Evolutionary conservation across 1,140 invertebrate species (phyloP), one percentile per base, ranked within the genome.

Genomic region (Ectropis grisescens): DNA sequence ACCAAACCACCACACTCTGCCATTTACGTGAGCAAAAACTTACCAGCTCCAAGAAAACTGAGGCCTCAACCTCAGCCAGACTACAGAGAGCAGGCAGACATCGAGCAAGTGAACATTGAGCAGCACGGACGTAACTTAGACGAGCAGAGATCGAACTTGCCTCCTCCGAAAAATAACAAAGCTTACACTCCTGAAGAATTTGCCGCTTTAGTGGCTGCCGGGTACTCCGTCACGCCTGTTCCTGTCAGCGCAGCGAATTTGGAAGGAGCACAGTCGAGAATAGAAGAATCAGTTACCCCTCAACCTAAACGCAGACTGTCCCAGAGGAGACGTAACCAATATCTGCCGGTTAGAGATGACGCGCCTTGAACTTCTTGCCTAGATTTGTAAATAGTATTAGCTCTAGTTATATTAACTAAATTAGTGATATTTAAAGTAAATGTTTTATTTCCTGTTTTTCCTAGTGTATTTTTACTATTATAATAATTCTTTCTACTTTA

Each of bases 131-230:
- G 57, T 43, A 40, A 44, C 36, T 41, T 66, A 11, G 66, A 75
- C 7, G 61, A 75, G 6, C 70, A 70, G 33, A 50, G 70, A 37
- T 48, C 69, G 2, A 70, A 65, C 24, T 47, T 84, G 14, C 82
- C 82, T 44, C 78, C 81, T 23, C 79, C 82, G 5, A 82, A 60
- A 34, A 82, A 82, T 30, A 82, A 81, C 32, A 82, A 79, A 48
- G 79, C 79, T 1, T 82, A 83, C 16, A 83, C 81, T 23, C 82
- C 76, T 42, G 81, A 82, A 34, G 82, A 84, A 33, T 84, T 84
- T 29, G 67, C 70, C 12, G 80, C 75, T 8, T 59, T 84, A 15
- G 55, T 84, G 23, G 80, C 70, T 7, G 82, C 82, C 27, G 81
- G 82, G 1, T 84, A 84, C 36, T 65, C 81, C 11, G 82, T 84